phyloP scores from a whole-genome alignment of 2,113 vertebrate genomes.

The Dunckerocampus dactyliophorus region DNA sequence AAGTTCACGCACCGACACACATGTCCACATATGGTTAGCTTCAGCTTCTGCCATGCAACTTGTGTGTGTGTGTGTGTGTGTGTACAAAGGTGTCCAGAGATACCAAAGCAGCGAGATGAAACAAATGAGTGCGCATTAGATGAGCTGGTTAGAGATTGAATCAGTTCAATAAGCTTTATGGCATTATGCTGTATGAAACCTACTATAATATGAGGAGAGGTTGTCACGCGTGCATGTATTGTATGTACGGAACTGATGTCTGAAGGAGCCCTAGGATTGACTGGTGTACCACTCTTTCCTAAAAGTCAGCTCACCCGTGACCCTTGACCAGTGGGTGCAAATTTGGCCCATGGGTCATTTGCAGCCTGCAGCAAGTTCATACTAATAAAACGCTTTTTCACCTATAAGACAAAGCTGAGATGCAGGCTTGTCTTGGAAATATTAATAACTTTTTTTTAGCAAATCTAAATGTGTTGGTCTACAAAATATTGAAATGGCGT shows the following conservation, averaged over 20 bases:
- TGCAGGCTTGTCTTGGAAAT: too few relatives aligned
- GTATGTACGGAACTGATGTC: neutral
- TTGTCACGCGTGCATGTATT: neutral
- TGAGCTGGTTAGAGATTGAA: neutral
- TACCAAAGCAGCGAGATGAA: neutral
- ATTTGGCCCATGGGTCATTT: too few relatives aligned
- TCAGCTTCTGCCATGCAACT: neutral
- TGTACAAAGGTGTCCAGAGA: conserved; percentile 1
- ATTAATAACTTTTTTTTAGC: too few relatives aligned
- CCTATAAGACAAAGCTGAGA: too few relatives aligned
- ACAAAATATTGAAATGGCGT: too few relatives aligned
- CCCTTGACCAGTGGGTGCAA: too few relatives aligned
- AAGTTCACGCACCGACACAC: conserved; percentile 52
- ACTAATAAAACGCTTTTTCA: too few relatives aligned
- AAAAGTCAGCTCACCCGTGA: too few relatives aligned
- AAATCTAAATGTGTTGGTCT: too few relatives aligned
- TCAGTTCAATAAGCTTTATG: conserved; percentile 8
- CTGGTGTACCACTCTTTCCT: too few relatives aligned
- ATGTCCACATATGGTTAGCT: conserved; percentile 1
- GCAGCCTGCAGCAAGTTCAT: too few relatives aligned
- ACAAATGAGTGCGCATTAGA: conserved; percentile 3
- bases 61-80: neutral
- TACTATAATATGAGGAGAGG: neutral
- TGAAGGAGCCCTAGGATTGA: too few relatives aligned
- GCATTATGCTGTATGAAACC: neutral